A percentile compares a stretch with the other conserved stretches of the same genome.
phyloP scores from a whole-genome alignment of 2,797 vertebrate species.

The Podargus strigoides region DNA sequence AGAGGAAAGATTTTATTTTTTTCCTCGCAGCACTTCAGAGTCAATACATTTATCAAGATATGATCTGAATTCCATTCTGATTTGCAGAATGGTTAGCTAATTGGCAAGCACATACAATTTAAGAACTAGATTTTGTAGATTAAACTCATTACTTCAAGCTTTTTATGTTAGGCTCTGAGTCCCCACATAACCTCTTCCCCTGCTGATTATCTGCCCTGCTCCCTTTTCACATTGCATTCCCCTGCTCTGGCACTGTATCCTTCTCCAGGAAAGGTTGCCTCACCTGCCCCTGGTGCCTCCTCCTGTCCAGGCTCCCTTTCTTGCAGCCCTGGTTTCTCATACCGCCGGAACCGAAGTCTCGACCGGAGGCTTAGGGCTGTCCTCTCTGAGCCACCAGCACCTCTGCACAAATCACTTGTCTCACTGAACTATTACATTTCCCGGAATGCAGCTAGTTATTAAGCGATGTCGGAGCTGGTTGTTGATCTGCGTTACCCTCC shows the following conservation, averaged over 20 bases:
- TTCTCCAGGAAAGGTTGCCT: background rate
- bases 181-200: conserved; percentile 37
- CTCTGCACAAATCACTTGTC: background rate
- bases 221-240: background rate
- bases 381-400: background rate
- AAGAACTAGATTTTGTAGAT: conserved; percentile 45
- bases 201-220: background rate
- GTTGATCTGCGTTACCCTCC: conserved; percentile 22
- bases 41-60: conserved; percentile 47
- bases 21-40: conserved; percentile 43
- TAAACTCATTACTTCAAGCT: conserved; percentile 55
- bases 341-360: background rate
- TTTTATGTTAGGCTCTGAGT: conserved; percentile 5
- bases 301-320: background rate
- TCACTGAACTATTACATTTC: background rate
- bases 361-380: background rate
- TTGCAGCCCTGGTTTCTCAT: background rate
- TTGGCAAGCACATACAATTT: conserved; percentile 52
- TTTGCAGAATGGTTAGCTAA: conserved; percentile 55
- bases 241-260: background rate
- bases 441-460: background rate
- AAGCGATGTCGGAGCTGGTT: background rate
- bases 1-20: background rate
- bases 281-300: background rate
- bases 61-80: conserved; percentile 58